Conservation (phyloP, 2,113 vertebrate genomes). For the Pachyramphus minor region DNA sequence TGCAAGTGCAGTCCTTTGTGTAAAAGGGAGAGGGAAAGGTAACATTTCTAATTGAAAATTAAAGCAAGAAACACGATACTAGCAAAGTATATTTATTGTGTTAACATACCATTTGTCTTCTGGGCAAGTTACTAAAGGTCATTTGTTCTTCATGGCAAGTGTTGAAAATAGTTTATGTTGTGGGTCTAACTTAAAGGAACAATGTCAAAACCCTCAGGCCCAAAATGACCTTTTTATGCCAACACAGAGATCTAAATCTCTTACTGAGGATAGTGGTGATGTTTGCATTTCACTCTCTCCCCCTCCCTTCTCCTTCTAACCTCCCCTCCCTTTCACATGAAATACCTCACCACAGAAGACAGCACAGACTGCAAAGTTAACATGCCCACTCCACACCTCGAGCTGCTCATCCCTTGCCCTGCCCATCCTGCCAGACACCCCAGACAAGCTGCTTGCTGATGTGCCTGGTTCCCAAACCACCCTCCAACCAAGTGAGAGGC, state of each 20-base stretch:
- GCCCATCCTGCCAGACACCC: not conserved
- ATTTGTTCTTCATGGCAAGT: conserved; percentile 80
- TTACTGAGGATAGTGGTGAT: conserved; percentile 60
- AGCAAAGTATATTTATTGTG: conserved; percentile 71
- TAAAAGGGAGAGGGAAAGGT: conserved; percentile 4
- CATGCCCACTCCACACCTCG: not conserved
- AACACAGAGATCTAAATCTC: conserved; percentile 70
- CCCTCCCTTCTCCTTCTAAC: not conserved
- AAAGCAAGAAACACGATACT: conserved; percentile 44
- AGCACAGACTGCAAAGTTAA: not conserved
- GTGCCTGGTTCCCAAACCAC: not conserved
- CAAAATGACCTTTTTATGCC: conserved; percentile 74
- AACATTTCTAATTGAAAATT: conserved; percentile 61
- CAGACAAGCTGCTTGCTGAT: not conserved
- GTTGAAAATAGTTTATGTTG: conserved; percentile 80
- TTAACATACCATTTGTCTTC: conserved; percentile 75
- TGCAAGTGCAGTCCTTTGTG: not conserved
- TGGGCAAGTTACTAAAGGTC: conserved; percentile 82
- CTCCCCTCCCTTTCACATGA: not conserved
- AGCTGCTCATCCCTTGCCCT: not conserved
- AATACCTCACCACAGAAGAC: conserved; percentile 17
- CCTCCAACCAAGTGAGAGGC: not conserved
- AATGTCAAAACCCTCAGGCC: conserved; percentile 75
- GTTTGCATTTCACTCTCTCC: conserved; percentile 46
- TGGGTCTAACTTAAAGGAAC: conserved; percentile 81